A percentile compares a stretch with the other conserved stretches of the same genome.
Conservation (phyloP, 2,113 vertebrate species). For the Stegastes partitus region DNA sequence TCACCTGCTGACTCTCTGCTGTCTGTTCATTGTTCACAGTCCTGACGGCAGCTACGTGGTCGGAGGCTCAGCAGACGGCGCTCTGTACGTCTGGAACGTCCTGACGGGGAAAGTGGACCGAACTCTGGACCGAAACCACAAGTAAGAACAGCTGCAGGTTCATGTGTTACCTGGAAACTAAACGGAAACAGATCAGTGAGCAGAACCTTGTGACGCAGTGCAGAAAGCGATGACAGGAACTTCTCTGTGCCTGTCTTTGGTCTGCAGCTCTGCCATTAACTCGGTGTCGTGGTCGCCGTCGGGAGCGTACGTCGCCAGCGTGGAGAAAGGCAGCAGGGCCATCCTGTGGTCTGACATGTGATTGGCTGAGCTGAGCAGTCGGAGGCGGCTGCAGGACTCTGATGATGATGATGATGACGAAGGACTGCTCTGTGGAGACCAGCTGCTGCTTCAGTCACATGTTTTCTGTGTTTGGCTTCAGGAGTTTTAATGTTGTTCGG, state of each 20-base stretch:
- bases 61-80: constrained; percentile 93
- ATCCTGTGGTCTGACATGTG: constrained; percentile 95
- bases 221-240: too few relatives aligned
- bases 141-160: constrained; percentile 78
- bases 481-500: constrained; percentile 31
- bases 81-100: constrained; percentile 94
- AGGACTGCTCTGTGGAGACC: background rate
- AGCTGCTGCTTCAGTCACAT: background rate
- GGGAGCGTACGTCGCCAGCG: constrained; percentile 90
- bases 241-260: too few relatives aligned
- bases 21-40: constrained; percentile 73
- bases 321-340: constrained; percentile 95
- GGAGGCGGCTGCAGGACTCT: background rate
- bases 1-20: too few relatives aligned
- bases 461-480: constrained; percentile 16
- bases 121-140: constrained; percentile 91
- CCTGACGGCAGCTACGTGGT: constrained; percentile 92
- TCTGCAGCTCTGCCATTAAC: constrained; percentile 92
- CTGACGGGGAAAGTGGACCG: constrained; percentile 93
- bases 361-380: constrained; percentile 54
- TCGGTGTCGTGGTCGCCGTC: constrained; percentile 95
- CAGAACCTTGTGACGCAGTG: too few relatives aligned
- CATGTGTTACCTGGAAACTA: background rate
- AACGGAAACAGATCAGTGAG: too few relatives aligned
- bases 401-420: background rate